phyloP scores from a whole-genome alignment of 2,888 invertebrate species.

The Mechanitis messenoides region DNA sequence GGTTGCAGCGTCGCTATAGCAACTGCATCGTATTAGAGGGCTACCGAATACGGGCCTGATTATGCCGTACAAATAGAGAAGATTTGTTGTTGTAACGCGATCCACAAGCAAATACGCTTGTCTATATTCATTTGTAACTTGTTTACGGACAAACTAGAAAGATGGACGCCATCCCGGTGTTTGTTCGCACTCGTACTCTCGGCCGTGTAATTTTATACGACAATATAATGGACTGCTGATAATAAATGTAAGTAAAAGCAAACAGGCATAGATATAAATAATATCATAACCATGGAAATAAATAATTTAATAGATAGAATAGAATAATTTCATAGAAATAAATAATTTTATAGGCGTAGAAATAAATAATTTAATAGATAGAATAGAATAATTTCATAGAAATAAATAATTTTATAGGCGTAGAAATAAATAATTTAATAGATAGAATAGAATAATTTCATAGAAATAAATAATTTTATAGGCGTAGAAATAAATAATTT shows the following conservation, averaged over 20 bases:
- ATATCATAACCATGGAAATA: no score
- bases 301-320: no score
- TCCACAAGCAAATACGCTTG: constrained; percentile 63
- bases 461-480: no score
- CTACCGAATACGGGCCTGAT: constrained; percentile 35
- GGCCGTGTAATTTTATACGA: constrained; percentile 58
- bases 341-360: no score
- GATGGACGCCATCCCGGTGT: constrained; percentile 62
- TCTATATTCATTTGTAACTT: constrained; percentile 70
- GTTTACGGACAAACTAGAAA: constrained; percentile 69
- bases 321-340: no score
- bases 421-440: no score
- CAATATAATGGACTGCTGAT: constrained; percentile 31
- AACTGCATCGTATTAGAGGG: constrained; percentile 67
- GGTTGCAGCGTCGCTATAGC: constrained; percentile 66
- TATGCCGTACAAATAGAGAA: constrained; percentile 51
- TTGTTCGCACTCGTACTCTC: constrained; percentile 49
- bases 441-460: no score
- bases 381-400: no score
- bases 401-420: no score
- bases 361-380: no score
- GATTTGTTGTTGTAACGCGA: constrained; percentile 72
- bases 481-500: no score
- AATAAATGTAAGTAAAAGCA: constrained; percentile 25
- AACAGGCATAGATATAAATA: not conserved